phyloP scores from a whole-genome alignment of 2,888 invertebrate genomes.

The Callosobruchus maculatus region DNA sequence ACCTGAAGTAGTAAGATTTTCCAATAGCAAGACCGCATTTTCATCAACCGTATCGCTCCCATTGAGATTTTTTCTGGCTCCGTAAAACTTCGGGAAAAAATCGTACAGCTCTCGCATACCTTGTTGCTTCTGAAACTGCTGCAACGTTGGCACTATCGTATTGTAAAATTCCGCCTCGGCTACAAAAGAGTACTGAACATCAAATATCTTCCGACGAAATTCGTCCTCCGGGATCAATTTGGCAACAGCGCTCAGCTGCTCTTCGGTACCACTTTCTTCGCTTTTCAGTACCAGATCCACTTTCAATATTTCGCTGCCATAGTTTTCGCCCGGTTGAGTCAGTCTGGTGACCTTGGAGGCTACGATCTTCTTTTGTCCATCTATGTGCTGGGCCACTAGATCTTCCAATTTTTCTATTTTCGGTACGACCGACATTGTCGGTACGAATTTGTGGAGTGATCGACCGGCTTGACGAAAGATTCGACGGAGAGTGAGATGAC shows the following conservation, averaged over 20 bases:
- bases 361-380: background rate
- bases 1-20: too few species aligned
- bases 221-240: constrained; percentile 18
- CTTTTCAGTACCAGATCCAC: constrained; percentile 8
- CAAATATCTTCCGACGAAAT: constrained; percentile 43
- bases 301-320: constrained; percentile 16
- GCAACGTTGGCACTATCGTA: constrained; percentile 42
- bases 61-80: background rate
- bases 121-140: background rate
- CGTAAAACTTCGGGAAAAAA: background rate
- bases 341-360: constrained; percentile 1
- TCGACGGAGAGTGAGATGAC: too few species aligned
- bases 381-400: background rate
- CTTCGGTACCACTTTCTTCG: constrained; percentile 4
- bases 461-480: too few species aligned
- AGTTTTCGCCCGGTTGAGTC: constrained; percentile 14
- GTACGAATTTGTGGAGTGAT: too few species aligned
- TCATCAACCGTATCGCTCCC: background rate
- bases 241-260: constrained; percentile 12
- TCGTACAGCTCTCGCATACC: background rate
- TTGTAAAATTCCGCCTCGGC: constrained; percentile 53
- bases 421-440: background rate
- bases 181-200: constrained; percentile 49
- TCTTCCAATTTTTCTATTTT: background rate
- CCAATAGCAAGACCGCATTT: background rate